Evolutionary conservation across 2,888 invertebrate species (phyloP).

Genomic region (Ormyrus nitidulus): DNA sequence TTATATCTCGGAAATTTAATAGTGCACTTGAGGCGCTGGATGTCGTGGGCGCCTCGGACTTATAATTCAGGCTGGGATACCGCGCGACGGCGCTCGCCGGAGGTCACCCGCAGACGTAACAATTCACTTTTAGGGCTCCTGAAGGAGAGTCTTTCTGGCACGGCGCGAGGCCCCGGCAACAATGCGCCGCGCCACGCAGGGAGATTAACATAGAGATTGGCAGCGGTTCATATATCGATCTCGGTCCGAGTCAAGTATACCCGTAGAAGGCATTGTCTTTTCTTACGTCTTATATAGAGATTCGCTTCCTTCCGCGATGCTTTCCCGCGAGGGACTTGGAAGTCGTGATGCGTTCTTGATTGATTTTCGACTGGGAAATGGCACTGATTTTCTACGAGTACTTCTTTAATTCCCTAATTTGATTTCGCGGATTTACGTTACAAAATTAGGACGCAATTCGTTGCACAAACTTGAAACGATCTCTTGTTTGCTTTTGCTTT

Average conservation of each 20-base stretch:
- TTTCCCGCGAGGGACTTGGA: too few species aligned
- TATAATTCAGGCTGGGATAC: constrained; percentile 67
- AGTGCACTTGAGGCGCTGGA: constrained; percentile 35
- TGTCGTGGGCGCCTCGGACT: constrained; percentile 52
- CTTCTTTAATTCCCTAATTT: too few species aligned
- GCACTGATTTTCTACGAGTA: too few species aligned
- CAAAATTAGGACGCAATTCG: too few species aligned
- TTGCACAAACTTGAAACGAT: too few species aligned
- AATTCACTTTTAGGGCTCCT: constrained; percentile 75
- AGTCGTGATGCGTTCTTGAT: too few species aligned
- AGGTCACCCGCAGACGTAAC: constrained; percentile 76
- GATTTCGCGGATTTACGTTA: too few species aligned
- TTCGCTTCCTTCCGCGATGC: too few species aligned
- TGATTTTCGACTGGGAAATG: too few species aligned
- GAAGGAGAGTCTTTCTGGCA: constrained; percentile 65
- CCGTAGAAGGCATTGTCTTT: constrained; percentile 63
- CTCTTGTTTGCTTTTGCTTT: too few species aligned
- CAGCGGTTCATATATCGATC: constrained; percentile 74
- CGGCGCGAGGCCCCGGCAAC: constrained; percentile 40
- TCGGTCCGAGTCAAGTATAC: constrained; percentile 65
- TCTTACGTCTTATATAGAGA: too few species aligned
- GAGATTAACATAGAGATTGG: constrained; percentile 75
- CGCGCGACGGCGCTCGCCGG: constrained; percentile 65
- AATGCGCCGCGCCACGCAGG: constrained; percentile 58
- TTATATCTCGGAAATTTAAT: constrained; percentile 49